Conservation (phyloP, 2,888 invertebrate species). For the Melinaea menophilus region DNA sequence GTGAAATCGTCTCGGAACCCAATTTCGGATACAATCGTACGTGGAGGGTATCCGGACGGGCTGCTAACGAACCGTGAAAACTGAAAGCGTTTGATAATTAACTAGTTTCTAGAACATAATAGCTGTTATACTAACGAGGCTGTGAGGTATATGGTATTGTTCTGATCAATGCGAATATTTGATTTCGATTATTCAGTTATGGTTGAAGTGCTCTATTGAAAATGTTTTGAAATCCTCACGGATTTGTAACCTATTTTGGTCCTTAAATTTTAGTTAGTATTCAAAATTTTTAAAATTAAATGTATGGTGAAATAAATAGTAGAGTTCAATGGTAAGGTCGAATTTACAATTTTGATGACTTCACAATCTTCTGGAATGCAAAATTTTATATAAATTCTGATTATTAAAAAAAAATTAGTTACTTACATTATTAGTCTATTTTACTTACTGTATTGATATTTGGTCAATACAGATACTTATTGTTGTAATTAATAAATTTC, state of each 20-base stretch:
- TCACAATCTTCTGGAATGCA: no score
- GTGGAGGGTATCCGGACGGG: constrained; percentile 22
- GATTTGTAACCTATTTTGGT: neutral
- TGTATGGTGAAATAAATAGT: no score
- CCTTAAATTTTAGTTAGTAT: neutral
- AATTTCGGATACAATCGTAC: constrained; percentile 21
- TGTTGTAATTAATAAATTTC: no score
- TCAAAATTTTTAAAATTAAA: no score
- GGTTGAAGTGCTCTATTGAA: neutral
- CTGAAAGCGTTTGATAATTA: constrained; percentile 40
- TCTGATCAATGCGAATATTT: constrained; percentile 7
- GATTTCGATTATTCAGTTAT: neutral
- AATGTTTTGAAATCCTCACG: neutral
- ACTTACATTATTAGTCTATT: no score
- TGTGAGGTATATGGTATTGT: constrained; percentile 14
- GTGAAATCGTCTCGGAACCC: constrained; percentile 31
- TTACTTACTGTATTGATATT: no score
- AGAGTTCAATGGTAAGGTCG: no score
- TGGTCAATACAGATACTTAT: no score
- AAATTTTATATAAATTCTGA: no score
- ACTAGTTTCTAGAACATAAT: constrained; percentile 19
- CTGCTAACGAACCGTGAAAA: constrained; percentile 39
- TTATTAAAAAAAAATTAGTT: no score
- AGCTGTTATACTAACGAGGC: constrained; percentile 11
- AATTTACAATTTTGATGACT: no score